These are phyloP conservation scores for Adoxophyes honmai DNA, from an alignment of 1,140 invertebrate species.

Conservation along the genomic window DNA sequence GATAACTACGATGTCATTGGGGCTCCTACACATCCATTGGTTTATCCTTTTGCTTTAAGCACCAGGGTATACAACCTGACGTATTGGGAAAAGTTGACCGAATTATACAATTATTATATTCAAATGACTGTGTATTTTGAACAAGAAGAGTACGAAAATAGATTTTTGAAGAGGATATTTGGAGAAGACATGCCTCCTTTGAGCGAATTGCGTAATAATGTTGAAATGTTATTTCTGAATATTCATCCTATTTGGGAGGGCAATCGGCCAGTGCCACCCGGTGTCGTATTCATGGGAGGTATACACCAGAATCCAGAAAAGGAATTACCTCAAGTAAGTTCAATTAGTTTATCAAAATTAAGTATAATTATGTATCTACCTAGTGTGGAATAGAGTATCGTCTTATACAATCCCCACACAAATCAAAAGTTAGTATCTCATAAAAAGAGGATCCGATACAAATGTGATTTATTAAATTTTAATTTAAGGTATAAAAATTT, in stretches of 20 bases:
- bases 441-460: no score
- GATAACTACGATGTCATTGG: not conserved
- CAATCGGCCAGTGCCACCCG: conserved; percentile 67
- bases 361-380: no score
- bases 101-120: not conserved
- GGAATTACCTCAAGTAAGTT: conserved; percentile 39
- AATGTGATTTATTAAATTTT: no score
- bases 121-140: not conserved
- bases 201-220: conserved; percentile 64
- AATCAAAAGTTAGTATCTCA: no score
- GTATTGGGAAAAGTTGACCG: not conserved
- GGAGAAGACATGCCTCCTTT: conserved; percentile 52
- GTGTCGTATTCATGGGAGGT: conserved; percentile 77
- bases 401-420: no score
- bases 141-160: conserved; percentile 31
- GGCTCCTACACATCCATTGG: conserved; percentile 13
- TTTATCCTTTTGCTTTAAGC: not conserved
- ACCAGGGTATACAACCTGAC: conserved; percentile 19
- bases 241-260: conserved; percentile 65
- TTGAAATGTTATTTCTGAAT: conserved; percentile 77
- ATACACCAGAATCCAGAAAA: conserved; percentile 67
- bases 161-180: conserved; percentile 55
- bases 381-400: no score
- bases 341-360: no score
- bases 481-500: no score